Conservation (phyloP, 2,888 invertebrate genomes). For the Apocheima hispidaria region DNA sequence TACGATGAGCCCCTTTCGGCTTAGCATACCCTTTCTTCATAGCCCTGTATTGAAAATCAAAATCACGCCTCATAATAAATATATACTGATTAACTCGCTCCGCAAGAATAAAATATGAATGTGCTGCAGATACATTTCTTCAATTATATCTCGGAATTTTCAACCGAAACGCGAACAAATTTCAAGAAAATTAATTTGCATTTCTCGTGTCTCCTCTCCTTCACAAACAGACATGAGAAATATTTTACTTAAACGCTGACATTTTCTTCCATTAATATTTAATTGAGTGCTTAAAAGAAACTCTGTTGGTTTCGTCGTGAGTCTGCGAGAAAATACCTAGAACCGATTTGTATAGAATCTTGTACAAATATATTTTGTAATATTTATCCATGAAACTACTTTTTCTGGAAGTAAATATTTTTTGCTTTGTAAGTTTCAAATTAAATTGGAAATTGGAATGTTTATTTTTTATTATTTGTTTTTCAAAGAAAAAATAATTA, state of each 20-base stretch:
- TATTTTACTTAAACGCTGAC: constrained; percentile 46
- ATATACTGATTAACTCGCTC: constrained; percentile 2
- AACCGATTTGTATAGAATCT: constrained; percentile 2
- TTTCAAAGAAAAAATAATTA: no score
- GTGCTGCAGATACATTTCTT: constrained; percentile 27
- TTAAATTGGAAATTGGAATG: no score
- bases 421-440: background rate
- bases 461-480: no score
- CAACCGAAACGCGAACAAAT: constrained; percentile 26
- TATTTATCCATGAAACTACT: background rate
- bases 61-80: background rate
- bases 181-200: constrained; percentile 44
- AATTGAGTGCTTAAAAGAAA: constrained; percentile 48
- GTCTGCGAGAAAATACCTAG: constrained; percentile 15
- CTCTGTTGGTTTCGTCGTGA: constrained; percentile 32
- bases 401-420: background rate
- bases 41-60: background rate
- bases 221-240: constrained; percentile 43
- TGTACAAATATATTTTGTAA: background rate
- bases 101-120: constrained; percentile 20
- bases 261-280: constrained; percentile 52
- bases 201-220: constrained; percentile 35
- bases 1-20: no score
- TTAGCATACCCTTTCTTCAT: no score
- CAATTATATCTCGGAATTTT: constrained; percentile 33